These are phyloP conservation scores for Hololepta plana DNA, from an alignment of 2,888 invertebrate species.

Conservation along the genomic window DNA sequence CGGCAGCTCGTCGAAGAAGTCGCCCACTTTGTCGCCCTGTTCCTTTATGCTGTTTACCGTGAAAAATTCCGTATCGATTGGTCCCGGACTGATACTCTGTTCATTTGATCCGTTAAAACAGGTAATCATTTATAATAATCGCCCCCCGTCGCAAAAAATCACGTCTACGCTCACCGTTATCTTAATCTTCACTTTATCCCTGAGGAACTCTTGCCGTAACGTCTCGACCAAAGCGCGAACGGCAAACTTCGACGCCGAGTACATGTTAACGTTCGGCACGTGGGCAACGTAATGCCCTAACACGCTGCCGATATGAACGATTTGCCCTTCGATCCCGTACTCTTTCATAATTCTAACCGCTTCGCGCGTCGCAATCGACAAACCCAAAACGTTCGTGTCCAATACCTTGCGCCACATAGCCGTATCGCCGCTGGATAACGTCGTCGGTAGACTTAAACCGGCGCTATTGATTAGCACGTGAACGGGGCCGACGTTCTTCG, in stretches of 20 bases:
- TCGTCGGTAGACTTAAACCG: conserved; percentile 10
- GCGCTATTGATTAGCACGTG: conserved; percentile 15
- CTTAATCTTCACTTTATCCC: conserved; percentile 17
- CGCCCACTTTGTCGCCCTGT: too few relatives aligned
- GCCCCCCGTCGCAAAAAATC: too few relatives aligned
- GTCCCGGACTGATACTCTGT: conserved; percentile 16
- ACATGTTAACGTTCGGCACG: conserved; percentile 14
- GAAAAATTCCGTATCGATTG: conserved; percentile 14
- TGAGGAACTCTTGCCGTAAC: conserved; percentile 20
- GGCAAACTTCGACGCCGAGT: conserved; percentile 19
- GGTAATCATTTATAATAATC: neutral
- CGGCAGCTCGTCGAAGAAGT: too few relatives aligned
- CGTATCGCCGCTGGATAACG: conserved; percentile 12
- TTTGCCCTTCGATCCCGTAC: conserved; percentile 13
- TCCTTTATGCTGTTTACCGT: too few relatives aligned
- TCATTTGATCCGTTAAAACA: neutral
- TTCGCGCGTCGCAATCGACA: conserved; percentile 14
- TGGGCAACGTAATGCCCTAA: conserved; percentile 15
- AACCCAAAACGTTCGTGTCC: conserved; percentile 15
- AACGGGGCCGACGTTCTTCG: conserved; percentile 12
- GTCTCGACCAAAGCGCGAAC: conserved; percentile 22
- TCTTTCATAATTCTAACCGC: conserved; percentile 13
- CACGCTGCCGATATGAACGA: conserved; percentile 16
- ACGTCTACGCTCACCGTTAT: conserved; percentile 18
- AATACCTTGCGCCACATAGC: conserved; percentile 12